Conservation (phyloP, 2,113 vertebrate species). For the Morone chrysops region DNA sequence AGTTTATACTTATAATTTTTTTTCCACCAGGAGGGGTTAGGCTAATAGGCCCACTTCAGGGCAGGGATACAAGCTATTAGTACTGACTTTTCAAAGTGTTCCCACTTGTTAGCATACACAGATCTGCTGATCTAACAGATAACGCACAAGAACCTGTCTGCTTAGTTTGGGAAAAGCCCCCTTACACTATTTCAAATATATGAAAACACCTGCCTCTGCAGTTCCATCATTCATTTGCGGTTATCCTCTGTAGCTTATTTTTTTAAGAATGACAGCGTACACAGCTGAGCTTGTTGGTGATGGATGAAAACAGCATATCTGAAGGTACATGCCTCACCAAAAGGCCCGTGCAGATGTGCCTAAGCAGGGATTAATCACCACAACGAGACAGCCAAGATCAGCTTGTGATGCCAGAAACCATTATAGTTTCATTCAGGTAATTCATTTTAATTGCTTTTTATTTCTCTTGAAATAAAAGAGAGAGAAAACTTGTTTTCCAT, state of each 20-base stretch:
- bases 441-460: constrained; percentile 83
- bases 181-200: constrained; percentile 18
- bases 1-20: constrained; percentile 37
- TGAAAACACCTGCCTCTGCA: constrained; percentile 47
- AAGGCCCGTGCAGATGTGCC: constrained; percentile 68
- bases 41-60: constrained; percentile 59
- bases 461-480: constrained; percentile 63
- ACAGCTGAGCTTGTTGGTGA: constrained; percentile 57
- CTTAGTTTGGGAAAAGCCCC: constrained; percentile 52
- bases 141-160: constrained; percentile 58
- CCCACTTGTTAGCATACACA: constrained; percentile 58
- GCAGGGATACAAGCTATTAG: constrained; percentile 67
- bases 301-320: constrained; percentile 48
- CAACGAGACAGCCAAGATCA: constrained; percentile 67
- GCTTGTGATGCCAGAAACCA: constrained; percentile 78
- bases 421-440: constrained; percentile 80
- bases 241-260: constrained; percentile 48
- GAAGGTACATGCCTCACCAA: constrained; percentile 42
- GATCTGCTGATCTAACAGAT: constrained; percentile 67
- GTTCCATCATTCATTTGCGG: constrained; percentile 53
- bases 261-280: constrained; percentile 75
- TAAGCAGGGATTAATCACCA: constrained; percentile 74
- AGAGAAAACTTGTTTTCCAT: constrained; percentile 62
- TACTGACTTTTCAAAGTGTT: constrained; percentile 59
- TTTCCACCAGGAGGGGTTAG: background rate